Conservation (phyloP, 2,888 invertebrate species). For the Drosophila paramelanica region DNA sequence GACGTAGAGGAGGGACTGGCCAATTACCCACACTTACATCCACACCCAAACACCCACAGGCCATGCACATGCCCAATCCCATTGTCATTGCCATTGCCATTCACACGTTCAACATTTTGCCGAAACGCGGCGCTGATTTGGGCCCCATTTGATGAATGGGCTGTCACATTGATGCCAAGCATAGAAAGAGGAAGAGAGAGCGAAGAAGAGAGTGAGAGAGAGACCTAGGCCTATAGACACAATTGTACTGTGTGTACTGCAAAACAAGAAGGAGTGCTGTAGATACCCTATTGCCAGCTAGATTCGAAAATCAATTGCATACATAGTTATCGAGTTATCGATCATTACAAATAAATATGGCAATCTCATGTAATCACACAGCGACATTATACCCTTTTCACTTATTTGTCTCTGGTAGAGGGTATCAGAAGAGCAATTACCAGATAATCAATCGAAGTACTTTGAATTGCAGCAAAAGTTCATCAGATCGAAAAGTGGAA, state of each 20-base stretch:
- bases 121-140: constrained; percentile 52
- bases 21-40: constrained; percentile 60
- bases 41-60: neutral
- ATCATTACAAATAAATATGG: too few relatives aligned
- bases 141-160: constrained; percentile 69
- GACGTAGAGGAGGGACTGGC: constrained; percentile 34
- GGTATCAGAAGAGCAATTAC: constrained; percentile 1
- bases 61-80: constrained; percentile 1
- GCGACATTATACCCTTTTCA: neutral
- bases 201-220: neutral
- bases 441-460: constrained; percentile 6
- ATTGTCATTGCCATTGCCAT: constrained; percentile 40
- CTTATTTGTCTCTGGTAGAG: neutral
- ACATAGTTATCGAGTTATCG: too few relatives aligned
- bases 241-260: neutral
- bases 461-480: neutral
- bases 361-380: too few relatives aligned
- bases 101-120: constrained; percentile 52
- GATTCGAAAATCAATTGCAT: too few relatives aligned
- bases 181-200: constrained; percentile 1
- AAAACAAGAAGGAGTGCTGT: neutral
- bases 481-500: neutral
- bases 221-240: neutral
- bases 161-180: constrained; percentile 54
- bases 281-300: neutral